Evolutionary conservation across 2,797 vertebrate genomes (phyloP).

Genomic region (Parambassis ranga): DNA sequence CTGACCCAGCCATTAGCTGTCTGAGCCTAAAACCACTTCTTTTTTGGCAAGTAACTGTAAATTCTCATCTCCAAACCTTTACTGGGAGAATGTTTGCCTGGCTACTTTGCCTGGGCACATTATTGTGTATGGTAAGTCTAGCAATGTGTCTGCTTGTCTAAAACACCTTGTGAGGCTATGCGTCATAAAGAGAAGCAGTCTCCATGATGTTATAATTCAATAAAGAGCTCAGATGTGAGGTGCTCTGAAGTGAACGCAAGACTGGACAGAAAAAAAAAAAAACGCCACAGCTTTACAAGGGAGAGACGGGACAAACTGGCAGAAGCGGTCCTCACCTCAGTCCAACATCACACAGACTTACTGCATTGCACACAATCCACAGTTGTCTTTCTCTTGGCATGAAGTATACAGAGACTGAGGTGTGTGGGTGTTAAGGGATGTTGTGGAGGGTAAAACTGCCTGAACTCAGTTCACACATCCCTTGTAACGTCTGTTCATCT

Average conservation of each 20-base stretch:
- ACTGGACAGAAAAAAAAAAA: background rate
- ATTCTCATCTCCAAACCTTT: no score
- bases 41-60: no score
- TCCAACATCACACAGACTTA: conserved; percentile 61
- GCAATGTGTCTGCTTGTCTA: background rate
- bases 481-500: background rate
- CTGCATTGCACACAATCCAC: conserved; percentile 36
- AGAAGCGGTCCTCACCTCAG: conserved; percentile 14
- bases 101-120: no score
- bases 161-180: background rate
- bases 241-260: conserved; percentile 2
- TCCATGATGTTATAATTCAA: conserved; percentile 13
- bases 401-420: conserved; percentile 5
- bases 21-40: no score
- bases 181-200: background rate
- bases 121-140: no score
- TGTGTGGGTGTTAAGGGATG: conserved; percentile 24
- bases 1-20: no score
- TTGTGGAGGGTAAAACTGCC: background rate
- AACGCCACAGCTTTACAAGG: conserved; percentile 11
- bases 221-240: conserved; percentile 17
- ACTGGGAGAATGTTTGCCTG: no score
- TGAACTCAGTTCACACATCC: background rate
- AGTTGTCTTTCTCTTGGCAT: conserved; percentile 36
- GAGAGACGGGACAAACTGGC: conserved; percentile 27